Base-by-base conservation (phyloP, 2,888 invertebrate species). In the Dioctria linearis region DNA sequence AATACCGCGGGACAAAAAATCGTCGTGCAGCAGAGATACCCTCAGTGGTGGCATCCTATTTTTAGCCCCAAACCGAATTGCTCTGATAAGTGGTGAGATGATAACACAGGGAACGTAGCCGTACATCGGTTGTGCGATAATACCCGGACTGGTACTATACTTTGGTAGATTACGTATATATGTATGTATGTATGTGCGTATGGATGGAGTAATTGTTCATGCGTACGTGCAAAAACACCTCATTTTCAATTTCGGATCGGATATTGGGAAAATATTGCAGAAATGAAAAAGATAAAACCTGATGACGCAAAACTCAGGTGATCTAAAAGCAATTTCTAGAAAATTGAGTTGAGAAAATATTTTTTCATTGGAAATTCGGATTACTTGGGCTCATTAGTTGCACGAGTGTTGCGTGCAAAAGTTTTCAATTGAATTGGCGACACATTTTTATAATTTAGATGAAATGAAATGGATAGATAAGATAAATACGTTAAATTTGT, bases 61-160 rank as follows among this genome's bases (percentile, higher is more conserved):
- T 73, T 73, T 73, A 73, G 73, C 73, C 9, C 57, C 25, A 25
- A 25, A 25, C 25, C 73, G 57, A 73, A 73, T 73, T 73, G 73
- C 42, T 57, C 39, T 42, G 73, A 73, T 73, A 73, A 25, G 25
- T 25, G 25, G 25, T 1, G 25, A n/a, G n/a, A n/a, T 25, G 25
- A 25, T 25, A 25, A 25, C 25, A 57, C 57, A 42, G 37, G 5
- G 42, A 73, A 73, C 25, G 73, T 42, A 73, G 59, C 73, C 59
- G 59, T 25, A 42, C 25, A 25, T 25, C 1, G 25, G 25, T 25
- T 25, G 57, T 37, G 42, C 57, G 73, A 73, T 73, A 73, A 57
- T 49, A 46, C 39, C 4, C 54, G 11, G 8, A 54, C 6, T 11
- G 11, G 6, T 54, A 54, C 11, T n/a, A 54, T 6, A 46, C 54